Conservation (phyloP, 2,888 invertebrate genomes). For the Drosophila nr. perissopoda region DNA sequence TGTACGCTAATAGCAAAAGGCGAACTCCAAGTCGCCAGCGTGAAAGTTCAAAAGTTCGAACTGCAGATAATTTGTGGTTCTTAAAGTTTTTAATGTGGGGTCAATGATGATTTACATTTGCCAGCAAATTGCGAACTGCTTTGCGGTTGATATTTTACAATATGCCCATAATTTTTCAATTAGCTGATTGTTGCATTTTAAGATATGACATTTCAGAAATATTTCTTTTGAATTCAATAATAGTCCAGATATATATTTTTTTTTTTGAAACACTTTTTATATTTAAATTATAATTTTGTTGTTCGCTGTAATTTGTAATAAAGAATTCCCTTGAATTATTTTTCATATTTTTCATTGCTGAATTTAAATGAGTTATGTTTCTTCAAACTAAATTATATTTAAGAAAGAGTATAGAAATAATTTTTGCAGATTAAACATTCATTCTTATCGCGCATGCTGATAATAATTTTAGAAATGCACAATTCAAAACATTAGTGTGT, state of each 20-base stretch:
- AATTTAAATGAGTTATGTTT: too few species aligned
- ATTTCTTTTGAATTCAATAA: background rate
- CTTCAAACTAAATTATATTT: too few species aligned
- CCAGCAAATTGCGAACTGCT: constrained; percentile 34
- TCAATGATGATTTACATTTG: constrained; percentile 78
- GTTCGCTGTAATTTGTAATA: too few species aligned
- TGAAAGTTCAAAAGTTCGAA: constrained; percentile 72
- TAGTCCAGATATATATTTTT: too few species aligned
- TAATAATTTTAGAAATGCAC: too few species aligned
- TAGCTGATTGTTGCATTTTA: constrained; percentile 21
- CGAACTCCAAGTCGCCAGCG: constrained; percentile 45
- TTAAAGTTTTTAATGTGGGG: constrained; percentile 78
- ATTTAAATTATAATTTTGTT: too few species aligned
- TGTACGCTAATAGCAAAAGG: constrained; percentile 76
- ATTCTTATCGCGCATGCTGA: too few species aligned
- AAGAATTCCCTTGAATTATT: too few species aligned
- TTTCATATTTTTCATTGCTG: too few species aligned
- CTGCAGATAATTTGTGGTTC: constrained; percentile 74
- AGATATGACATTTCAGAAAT: background rate
- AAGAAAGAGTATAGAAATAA: too few species aligned
- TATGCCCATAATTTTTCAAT: constrained; percentile 25
- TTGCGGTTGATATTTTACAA: constrained; percentile 26
- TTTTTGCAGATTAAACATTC: too few species aligned
- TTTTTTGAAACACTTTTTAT: too few species aligned
- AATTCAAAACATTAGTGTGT: rapidly evolving